These are phyloP conservation scores for Ephestia elutella DNA, from an alignment of 1,140 invertebrate species.

Conservation along the genomic window DNA sequence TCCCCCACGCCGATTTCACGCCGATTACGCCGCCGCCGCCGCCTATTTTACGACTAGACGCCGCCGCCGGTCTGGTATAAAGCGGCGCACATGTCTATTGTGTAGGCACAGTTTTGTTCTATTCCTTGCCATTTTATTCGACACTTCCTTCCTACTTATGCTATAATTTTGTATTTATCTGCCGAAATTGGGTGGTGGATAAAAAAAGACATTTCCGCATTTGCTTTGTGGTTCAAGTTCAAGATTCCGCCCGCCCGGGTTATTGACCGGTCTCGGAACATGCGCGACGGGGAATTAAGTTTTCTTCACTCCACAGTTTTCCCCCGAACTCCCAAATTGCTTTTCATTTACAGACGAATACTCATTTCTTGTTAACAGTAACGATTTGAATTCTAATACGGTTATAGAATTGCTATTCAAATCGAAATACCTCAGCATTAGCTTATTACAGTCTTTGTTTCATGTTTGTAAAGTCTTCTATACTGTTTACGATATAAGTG, in stretches of 20 bases:
- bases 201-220: conserved; percentile 28
- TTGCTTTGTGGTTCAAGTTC: conserved; percentile 61
- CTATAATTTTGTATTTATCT: neutral
- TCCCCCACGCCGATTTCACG: too few relatives aligned
- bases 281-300: conserved; percentile 42
- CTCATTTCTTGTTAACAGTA: conserved; percentile 1
- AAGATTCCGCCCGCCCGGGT: conserved; percentile 54
- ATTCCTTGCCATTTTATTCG: too few relatives aligned
- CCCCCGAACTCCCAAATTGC: conserved; percentile 14
- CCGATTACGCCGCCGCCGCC: too few relatives aligned
- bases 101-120: too few relatives aligned
- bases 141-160: too few relatives aligned
- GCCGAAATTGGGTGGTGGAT: neutral
- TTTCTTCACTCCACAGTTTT: conserved; percentile 20
- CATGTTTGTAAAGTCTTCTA: too few relatives aligned
- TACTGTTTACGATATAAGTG: neutral
- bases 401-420: neutral
- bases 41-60: too few relatives aligned
- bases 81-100: too few relatives aligned
- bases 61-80: too few relatives aligned
- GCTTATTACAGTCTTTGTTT: too few relatives aligned
- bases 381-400: neutral
- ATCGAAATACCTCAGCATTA: neutral
- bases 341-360: conserved; percentile 10
- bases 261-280: conserved; percentile 58